These are phyloP conservation scores for Phalacrocorax brasilianus DNA, from an alignment of 2,113 vertebrate genomes.

Conservation along the genomic window DNA sequence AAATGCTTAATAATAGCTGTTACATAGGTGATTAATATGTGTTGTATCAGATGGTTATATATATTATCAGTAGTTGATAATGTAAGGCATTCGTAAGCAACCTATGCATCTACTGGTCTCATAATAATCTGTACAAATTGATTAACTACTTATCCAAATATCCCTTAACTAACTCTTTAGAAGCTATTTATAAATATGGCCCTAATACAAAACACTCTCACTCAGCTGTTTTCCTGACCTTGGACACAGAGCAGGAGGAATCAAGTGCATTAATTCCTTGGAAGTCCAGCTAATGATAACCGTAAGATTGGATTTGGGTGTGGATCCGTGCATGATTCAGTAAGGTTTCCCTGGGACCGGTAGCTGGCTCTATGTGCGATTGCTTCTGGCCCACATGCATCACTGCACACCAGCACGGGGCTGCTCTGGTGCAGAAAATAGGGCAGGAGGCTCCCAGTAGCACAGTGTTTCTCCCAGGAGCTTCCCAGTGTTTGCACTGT, in stretches of 20 bases:
- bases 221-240: conserved; percentile 16
- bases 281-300: neutral
- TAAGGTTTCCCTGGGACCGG: neutral
- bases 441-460: neutral
- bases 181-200: neutral
- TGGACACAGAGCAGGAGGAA: neutral
- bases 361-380: neutral
- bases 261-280: neutral
- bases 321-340: neutral
- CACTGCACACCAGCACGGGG: neutral
- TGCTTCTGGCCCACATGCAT: neutral
- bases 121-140: neutral
- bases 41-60: neutral
- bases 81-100: neutral
- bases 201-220: neutral
- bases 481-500: accelerated
- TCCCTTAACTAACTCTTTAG: neutral
- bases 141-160: conserved; percentile 16
- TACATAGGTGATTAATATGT: neutral
- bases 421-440: neutral
- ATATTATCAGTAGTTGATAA: neutral
- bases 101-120: neutral
- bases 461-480: neutral
- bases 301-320: neutral
- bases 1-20: neutral